Conservation (phyloP, 2,888 invertebrate genomes). For the Ypsolopha scabrella region DNA sequence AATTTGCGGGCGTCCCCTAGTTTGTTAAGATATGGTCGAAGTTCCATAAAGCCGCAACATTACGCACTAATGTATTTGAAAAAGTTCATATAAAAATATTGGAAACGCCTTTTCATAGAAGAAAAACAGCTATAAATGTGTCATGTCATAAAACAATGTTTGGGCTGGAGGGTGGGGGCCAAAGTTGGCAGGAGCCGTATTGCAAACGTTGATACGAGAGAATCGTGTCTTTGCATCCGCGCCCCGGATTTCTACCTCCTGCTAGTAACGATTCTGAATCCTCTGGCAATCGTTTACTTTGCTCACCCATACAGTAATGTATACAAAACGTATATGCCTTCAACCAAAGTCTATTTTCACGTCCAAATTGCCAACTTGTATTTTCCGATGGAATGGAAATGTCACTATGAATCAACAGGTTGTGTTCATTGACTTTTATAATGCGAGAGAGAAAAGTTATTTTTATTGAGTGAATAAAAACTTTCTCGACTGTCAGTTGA, state of each 20-base stretch:
- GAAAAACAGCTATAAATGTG: not conserved
- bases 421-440: no score
- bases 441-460: no score
- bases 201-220: slow-evolving; percentile 32
- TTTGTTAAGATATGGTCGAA: no score
- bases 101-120: not conserved
- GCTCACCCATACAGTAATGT: not conserved
- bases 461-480: no score
- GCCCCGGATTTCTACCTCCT: slow-evolving; percentile 40
- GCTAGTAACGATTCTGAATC: slow-evolving; percentile 32
- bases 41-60: no score
- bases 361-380: not conserved
- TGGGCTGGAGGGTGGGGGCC: not conserved
- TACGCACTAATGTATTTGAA: no score
- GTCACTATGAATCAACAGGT: not conserved
- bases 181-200: not conserved
- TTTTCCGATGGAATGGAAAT: not conserved
- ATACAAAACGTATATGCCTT: not conserved
- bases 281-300: slow-evolving; percentile 47
- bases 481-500: no score
- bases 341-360: not conserved
- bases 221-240: slow-evolving; percentile 53
- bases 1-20: no score
- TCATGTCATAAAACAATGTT: not conserved
- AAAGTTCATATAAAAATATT: no score